A percentile compares a stretch with the other conserved stretches of the same genome.
Conservation (phyloP, 64 coral and sea anemone species). For the Dendronephthya gigantea region DNA sequence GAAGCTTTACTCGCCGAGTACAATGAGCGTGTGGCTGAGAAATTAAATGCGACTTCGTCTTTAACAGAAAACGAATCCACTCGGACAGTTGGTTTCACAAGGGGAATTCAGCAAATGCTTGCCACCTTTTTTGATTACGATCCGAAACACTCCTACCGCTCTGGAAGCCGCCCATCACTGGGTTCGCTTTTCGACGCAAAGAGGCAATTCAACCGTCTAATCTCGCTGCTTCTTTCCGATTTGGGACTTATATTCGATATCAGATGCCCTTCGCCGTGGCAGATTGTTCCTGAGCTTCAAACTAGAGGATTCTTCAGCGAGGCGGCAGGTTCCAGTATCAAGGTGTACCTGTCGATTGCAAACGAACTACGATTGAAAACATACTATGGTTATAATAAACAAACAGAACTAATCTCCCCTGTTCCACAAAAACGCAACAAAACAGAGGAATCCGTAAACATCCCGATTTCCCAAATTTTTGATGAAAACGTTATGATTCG, state of each 20-base stretch:
- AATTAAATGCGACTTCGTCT: background rate
- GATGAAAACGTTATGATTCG: background rate
- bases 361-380: slow-evolving; percentile 2
- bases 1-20: background rate
- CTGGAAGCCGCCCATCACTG: background rate
- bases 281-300: background rate
- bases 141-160: background rate
- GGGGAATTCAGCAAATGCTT: background rate
- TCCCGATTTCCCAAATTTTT: background rate
- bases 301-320: background rate
- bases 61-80: background rate
- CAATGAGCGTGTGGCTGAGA: background rate
- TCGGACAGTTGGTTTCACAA: background rate
- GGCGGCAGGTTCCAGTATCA: background rate
- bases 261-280: background rate
- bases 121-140: background rate
- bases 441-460: background rate
- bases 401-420: background rate
- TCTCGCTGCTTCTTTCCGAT: slow-evolving; percentile 10
- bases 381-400: background rate
- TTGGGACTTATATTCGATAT: background rate
- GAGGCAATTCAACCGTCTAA: background rate
- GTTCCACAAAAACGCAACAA: background rate
- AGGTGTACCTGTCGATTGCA: background rate
- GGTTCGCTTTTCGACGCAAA: background rate